Percentiles rank a stretch among this genome's conserved stretches.
Evolutionary conservation across 2,113 vertebrate species (phyloP).

Genomic region (Chiloscyllium plagiosum): DNA sequence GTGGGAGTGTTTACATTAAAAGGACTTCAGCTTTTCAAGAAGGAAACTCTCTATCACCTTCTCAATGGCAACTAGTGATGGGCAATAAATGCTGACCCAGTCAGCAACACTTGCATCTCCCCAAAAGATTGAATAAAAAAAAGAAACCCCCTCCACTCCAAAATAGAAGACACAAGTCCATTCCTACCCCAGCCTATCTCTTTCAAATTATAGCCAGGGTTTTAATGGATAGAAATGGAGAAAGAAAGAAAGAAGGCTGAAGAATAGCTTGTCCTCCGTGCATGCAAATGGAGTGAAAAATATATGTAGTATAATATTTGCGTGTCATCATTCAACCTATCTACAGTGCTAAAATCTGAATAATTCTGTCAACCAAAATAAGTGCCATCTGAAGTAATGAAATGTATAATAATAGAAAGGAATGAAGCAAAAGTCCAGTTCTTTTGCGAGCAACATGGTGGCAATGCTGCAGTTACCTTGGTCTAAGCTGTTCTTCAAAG

Average conservation of each 20-base stretch:
- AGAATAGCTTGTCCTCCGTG: neutral
- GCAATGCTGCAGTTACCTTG: neutral
- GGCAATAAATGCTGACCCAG: no score
- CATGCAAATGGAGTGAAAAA: neutral
- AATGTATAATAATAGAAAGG: neutral
- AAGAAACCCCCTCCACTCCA: neutral
- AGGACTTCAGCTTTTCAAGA: no score
- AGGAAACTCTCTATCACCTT: no score
- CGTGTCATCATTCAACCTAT: neutral
- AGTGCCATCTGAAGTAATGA: neutral
- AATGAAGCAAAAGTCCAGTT: neutral
- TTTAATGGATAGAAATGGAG: neutral
- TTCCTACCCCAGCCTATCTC: neutral
- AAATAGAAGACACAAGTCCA: neutral
- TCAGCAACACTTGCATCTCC: no score
- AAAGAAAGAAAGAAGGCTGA: neutral
- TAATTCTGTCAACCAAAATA: neutral
- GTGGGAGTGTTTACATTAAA: no score
- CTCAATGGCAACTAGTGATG: no score
- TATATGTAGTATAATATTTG: neutral
- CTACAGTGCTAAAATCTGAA: neutral
- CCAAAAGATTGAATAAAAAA: no score
- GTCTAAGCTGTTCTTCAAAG: neutral
- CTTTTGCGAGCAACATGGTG: neutral
- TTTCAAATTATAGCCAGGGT: neutral